Percentiles rank a stretch among this genome's conserved stretches.
These are phyloP conservation scores for Cephus runcator DNA, from an alignment of 2,888 invertebrate species.

Conservation along the genomic window DNA sequence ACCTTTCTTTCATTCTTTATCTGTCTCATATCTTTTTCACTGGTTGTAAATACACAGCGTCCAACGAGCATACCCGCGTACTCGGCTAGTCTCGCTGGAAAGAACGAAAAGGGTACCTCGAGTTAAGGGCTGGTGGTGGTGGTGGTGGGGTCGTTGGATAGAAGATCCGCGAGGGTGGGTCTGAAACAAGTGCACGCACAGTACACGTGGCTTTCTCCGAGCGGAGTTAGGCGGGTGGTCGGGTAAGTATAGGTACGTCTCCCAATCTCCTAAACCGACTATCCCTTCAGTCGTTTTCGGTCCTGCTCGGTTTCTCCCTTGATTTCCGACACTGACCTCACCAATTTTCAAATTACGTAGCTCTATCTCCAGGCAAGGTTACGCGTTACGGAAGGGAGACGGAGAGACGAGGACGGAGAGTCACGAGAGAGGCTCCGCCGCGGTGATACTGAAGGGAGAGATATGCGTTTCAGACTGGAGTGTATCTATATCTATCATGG, in stretches of 20 bases:
- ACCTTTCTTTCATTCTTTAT: constrained; percentile 9
- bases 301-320: constrained; percentile 22
- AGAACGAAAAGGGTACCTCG: neutral
- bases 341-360: constrained; percentile 45
- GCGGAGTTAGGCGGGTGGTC: neutral
- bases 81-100: neutral
- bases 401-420: neutral
- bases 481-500: neutral
- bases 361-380: neutral
- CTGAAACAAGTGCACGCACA: neutral
- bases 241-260: neutral
- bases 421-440: neutral
- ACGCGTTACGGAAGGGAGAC: neutral
- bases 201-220: neutral
- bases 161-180: neutral
- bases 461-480: neutral
- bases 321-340: constrained; percentile 48
- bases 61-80: neutral
- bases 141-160: neutral
- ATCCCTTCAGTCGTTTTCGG: neutral
- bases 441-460: neutral
- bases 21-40: constrained; percentile 15
- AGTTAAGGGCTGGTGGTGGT: neutral
- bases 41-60: neutral
- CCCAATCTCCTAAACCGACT: neutral